These are phyloP conservation scores for Micromys minutus DNA, from an alignment of 2,113 vertebrate genomes.

Conservation along the genomic window DNA sequence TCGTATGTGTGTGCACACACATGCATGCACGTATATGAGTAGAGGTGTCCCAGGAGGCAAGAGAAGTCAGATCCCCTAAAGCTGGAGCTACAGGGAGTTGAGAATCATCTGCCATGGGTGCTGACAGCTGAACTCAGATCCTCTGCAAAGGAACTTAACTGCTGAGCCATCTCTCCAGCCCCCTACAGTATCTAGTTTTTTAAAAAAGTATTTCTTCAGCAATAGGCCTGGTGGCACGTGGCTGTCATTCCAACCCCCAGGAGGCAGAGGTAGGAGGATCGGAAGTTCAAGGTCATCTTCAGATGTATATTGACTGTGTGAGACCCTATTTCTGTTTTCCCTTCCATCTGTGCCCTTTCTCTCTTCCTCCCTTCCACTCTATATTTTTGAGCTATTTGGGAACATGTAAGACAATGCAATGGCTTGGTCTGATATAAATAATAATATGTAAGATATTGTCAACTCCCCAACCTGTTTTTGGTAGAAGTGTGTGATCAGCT, in stretches of 20 bases:
- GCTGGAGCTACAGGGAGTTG: background rate
- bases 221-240: background rate
- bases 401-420: background rate
- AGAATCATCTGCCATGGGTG: background rate
- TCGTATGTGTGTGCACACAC: background rate
- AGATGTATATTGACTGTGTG: background rate
- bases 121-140: background rate
- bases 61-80: background rate
- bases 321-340: too few species aligned
- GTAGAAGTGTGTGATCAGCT: background rate
- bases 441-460: background rate
- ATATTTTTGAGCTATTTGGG: conserved; percentile 2
- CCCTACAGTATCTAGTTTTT: background rate
- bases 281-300: background rate
- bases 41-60: background rate
- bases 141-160: background rate
- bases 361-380: background rate
- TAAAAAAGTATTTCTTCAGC: background rate
- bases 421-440: background rate
- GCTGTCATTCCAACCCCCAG: background rate
- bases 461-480: background rate
- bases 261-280: background rate
- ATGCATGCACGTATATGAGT: background rate
- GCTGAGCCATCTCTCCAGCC: background rate
- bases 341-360: background rate